Evolutionary conservation across 2,888 invertebrate genomes (phyloP).

Genomic region (Oxyteleia sp.): DNA sequence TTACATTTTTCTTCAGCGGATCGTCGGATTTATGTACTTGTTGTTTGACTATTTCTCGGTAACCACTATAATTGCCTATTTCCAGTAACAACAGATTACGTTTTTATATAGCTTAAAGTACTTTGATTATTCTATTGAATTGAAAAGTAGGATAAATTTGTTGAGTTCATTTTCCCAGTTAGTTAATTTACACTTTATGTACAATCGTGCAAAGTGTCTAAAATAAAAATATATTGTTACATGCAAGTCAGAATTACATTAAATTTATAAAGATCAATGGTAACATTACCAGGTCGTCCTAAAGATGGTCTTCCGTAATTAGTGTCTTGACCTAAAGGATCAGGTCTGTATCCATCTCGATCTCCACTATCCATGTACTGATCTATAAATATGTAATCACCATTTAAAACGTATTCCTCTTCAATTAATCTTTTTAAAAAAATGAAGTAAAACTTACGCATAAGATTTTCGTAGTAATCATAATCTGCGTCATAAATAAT

Average conservation of each 20-base stretch:
- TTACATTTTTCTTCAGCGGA: too few species aligned
- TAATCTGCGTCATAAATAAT: constrained; percentile 96
- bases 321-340: constrained; percentile 88
- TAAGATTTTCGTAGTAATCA: constrained; percentile 97
- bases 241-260: constrained; percentile 2
- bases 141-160: too few species aligned
- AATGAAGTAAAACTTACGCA: constrained; percentile 91
- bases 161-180: too few species aligned
- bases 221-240: constrained; percentile 25
- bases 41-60: too few species aligned
- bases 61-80: too few species aligned
- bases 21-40: too few species aligned
- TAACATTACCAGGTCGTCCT: constrained; percentile 83
- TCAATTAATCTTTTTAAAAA: neutral
- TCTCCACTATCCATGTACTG: constrained; percentile 84
- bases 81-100: too few species aligned
- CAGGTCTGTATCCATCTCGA: constrained; percentile 85
- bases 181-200: too few species aligned
- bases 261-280: neutral
- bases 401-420: neutral
- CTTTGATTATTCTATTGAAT: too few species aligned
- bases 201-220: constrained; percentile 84
- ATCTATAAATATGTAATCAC: constrained; percentile 35
- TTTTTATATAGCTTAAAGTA: too few species aligned
- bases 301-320: constrained; percentile 87